Base-by-base conservation (phyloP, 2,113 vertebrate genomes). In the Acrocephalus arundinaceus region DNA sequence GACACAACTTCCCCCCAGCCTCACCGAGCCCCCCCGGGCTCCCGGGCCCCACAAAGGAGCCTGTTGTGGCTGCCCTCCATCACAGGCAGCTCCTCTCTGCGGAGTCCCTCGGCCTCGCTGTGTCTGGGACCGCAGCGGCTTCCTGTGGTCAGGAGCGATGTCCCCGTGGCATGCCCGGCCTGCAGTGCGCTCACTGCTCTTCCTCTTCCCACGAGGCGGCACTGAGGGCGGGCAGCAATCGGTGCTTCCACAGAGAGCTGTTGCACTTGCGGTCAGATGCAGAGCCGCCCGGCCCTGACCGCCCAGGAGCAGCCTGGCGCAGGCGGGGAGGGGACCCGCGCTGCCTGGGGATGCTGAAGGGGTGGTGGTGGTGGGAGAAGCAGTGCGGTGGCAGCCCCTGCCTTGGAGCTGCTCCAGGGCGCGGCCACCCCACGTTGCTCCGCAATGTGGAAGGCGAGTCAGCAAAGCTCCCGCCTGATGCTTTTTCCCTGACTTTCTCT, bases 121-220 rank as follows among this genome's bases (percentile, higher is more conserved):
- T 4, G 0, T 30, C 59, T 1, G 9, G 14, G 24, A 15, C 79
- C 4, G 22, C 23, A 2, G 72, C 5, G 4, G 57, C 51, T 89
- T 88, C 86, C 91, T 66, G 86, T 7, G 89, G 43, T n/a, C 57
- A 31, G 43, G 9, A 66, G 51, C 15, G 11, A 19, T 51, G 46
- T 68, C 30, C 31, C 48, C 2, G 10, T 2, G 1, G 46, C 1
- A 0, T 1, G 31, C 51, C 1, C 25, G 28, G 7, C 1, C 61
- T 4, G 59, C 52, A 9, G 57, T 13, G 15, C 0, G 1, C 83
- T 49, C 31, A 0, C 31, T 1, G 4, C 25, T 51, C 52, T 43
- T 43, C n/a, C 63, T 58, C 19, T 39, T 35, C 52, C 8, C 24
- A 1, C 3, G 7, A 8, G 39, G 39, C 45, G 1, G 4, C 18